Percentiles rank a stretch among this genome's conserved stretches.
These are phyloP conservation scores for Carabus problematicus DNA, from an alignment of 2,888 invertebrate species.

Conservation along the genomic window DNA sequence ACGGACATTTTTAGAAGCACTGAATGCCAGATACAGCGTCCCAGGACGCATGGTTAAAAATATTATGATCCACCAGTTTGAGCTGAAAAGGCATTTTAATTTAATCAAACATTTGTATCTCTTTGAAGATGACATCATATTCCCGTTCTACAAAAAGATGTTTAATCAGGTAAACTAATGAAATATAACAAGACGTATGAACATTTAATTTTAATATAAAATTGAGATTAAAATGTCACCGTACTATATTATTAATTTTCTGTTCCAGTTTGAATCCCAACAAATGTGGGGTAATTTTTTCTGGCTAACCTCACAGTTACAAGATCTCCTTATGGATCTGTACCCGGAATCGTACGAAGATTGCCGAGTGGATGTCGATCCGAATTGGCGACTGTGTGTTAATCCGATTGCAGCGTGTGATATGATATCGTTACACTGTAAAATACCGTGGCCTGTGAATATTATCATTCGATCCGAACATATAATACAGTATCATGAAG, in stretches of 20 bases:
- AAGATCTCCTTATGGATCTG: conserved; percentile 55
- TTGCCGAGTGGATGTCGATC: conserved; percentile 51
- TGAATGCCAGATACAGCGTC: conserved; percentile 53
- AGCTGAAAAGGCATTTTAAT: conserved; percentile 54
- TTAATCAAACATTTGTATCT: conserved; percentile 55
- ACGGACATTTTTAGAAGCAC: conserved; percentile 49
- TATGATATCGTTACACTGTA: conserved; percentile 51
- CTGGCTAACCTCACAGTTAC: conserved; percentile 55
- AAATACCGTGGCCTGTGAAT: conserved; percentile 55
- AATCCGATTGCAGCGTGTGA: conserved; percentile 52
- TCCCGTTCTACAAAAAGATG: conserved; percentile 54
- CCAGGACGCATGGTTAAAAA: conserved; percentile 56
- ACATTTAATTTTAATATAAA: neutral
- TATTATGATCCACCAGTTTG: conserved; percentile 52
- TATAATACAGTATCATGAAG: conserved; percentile 52
- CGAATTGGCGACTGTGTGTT: conserved; percentile 48
- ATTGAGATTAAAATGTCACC: neutral
- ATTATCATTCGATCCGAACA: conserved; percentile 54
- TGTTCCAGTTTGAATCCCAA: conserved; percentile 23
- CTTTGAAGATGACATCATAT: conserved; percentile 55
- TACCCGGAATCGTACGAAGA: conserved; percentile 55
- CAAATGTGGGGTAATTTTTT: conserved; percentile 53
- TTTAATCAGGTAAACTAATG: conserved; percentile 52
- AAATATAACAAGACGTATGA: neutral
- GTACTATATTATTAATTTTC: neutral